phyloP scores from a whole-genome alignment of 1,140 invertebrate genomes.

The Bombus confusus region DNA sequence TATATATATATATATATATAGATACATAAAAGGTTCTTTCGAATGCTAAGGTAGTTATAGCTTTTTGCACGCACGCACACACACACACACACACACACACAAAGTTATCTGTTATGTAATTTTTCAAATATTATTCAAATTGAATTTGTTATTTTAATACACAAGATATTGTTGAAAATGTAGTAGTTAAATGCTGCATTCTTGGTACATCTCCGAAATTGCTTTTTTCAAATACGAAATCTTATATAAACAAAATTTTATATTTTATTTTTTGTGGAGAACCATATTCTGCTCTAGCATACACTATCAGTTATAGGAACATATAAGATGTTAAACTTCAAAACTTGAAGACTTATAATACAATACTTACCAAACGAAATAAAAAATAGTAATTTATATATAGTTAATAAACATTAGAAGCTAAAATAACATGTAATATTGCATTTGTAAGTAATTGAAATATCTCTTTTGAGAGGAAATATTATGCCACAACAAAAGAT shows the following conservation, averaged over 20 bases:
- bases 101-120: neutral
- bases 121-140: neutral
- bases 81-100: neutral
- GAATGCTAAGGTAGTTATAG: neutral
- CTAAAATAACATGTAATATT: no score
- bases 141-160: neutral
- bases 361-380: no score
- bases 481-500: no score
- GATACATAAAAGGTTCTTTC: neutral
- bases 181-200: neutral
- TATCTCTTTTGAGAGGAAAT: no score
- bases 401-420: no score
- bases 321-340: neutral
- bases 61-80: neutral
- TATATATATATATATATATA: no score
- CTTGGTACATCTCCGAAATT: neutral
- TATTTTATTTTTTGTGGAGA: neutral
- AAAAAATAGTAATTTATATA: no score
- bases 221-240: neutral
- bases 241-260: neutral
- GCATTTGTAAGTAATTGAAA: no score
- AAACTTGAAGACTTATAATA: no score
- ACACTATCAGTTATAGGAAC: neutral
- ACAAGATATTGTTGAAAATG: neutral
- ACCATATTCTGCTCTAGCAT: neutral